These are phyloP conservation scores for Monodelphis domestica DNA, from an alignment of 2,797 vertebrate species.

Conservation along the genomic window DNA sequence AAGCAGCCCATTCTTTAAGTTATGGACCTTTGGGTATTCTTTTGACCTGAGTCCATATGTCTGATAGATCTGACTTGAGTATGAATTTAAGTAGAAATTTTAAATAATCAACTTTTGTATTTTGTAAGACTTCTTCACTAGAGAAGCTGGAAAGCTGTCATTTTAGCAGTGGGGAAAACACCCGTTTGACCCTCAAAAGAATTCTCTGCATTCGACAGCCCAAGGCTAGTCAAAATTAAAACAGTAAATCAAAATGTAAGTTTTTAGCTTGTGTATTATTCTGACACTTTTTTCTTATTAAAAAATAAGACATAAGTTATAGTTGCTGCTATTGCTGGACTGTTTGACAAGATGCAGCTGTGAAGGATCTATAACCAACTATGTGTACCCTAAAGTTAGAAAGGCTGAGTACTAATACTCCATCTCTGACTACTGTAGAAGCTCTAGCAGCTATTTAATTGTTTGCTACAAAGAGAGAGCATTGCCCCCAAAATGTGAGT, in stretches of 20 bases:
- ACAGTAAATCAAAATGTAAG: background rate
- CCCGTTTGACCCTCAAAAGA: constrained; percentile 57
- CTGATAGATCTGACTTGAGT: constrained; percentile 21
- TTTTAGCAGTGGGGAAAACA: constrained; percentile 38
- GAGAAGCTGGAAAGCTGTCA: constrained; percentile 63
- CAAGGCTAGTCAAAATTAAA: constrained; percentile 62
- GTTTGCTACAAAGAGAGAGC: background rate
- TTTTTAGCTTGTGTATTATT: background rate
- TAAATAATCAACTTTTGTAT: background rate
- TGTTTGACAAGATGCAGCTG: background rate
- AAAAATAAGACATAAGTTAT: background rate
- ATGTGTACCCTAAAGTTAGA: background rate
- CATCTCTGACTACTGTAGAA: background rate
- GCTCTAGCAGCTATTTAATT: background rate
- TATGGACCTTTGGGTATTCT: background rate
- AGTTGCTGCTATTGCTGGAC: background rate
- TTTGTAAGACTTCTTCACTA: constrained; percentile 40
- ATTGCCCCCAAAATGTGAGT: background rate
- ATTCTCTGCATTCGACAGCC: constrained; percentile 43
- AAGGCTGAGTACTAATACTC: background rate
- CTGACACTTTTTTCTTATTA: background rate
- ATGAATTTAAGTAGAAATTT: background rate
- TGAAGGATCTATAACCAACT: background rate
- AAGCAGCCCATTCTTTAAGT: background rate
- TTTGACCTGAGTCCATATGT: constrained; percentile 52